Conservation (phyloP, 2,888 invertebrate species). For the Cephus pygmeus region DNA sequence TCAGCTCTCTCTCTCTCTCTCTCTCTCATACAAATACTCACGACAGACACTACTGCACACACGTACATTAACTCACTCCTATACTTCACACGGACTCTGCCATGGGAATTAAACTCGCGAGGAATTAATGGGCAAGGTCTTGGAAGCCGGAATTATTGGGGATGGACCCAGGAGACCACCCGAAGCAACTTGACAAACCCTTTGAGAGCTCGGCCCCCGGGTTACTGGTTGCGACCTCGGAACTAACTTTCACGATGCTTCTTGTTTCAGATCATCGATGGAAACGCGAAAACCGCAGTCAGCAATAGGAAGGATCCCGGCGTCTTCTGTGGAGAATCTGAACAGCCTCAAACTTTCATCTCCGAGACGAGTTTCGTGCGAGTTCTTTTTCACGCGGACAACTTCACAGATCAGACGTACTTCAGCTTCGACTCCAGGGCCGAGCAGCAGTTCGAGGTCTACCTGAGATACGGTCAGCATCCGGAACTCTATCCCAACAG, state of each 20-base stretch:
- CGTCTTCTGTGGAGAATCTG: constrained; percentile 92
- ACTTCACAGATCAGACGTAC: constrained; percentile 92
- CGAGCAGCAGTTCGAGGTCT: constrained; percentile 91
- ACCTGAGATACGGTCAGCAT: constrained; percentile 91
- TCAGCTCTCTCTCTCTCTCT: neutral
- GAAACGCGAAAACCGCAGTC: constrained; percentile 89
- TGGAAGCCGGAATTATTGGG: neutral
- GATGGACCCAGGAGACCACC: neutral
- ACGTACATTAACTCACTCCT: neutral
- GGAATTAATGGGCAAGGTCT: neutral
- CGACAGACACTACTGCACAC: neutral
- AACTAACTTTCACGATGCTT: constrained; percentile 15
- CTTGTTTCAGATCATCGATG: constrained; percentile 84
- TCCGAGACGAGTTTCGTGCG: constrained; percentile 94
- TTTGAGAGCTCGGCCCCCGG: neutral
- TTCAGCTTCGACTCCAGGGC: constrained; percentile 88
- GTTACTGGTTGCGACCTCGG: neutral
- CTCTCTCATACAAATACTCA: neutral
- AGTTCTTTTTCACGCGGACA: constrained; percentile 90
- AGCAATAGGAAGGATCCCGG: constrained; percentile 90
- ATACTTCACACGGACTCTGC: neutral
- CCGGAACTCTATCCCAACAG: constrained; percentile 92
- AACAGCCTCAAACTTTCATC: constrained; percentile 94
- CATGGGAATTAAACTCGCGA: neutral
- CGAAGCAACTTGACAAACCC: neutral